Conservation (phyloP, 2,113 vertebrate species). For the Pachypanchax playfairii region DNA sequence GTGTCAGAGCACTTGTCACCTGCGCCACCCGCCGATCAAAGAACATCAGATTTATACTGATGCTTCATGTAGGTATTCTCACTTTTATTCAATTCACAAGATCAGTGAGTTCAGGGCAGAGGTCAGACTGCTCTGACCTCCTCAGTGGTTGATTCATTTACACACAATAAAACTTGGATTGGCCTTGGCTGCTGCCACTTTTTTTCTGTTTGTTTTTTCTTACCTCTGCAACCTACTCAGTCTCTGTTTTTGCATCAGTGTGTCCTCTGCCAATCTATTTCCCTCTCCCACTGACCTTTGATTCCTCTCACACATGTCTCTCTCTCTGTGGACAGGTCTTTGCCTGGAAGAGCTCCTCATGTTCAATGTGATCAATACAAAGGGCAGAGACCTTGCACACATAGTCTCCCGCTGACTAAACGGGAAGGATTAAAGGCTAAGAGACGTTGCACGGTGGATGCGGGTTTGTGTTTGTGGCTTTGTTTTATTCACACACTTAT, state of each 20-base stretch:
- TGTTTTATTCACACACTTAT: constrained; percentile 32
- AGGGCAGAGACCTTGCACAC: constrained; percentile 71
- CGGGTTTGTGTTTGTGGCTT: constrained; percentile 38
- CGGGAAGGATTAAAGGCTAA: constrained; percentile 64
- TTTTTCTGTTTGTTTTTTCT: constrained; percentile 28
- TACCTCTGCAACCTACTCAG: constrained; percentile 19
- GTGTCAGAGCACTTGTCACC: constrained; percentile 71
- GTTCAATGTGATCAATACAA: constrained; percentile 75
- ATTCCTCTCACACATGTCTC: constrained; percentile 60
- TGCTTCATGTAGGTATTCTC: constrained; percentile 58
- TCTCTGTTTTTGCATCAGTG: constrained; percentile 50
- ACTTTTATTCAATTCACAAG: constrained; percentile 66
- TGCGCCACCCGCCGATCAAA: constrained; percentile 59
- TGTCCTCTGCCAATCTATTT: constrained; percentile 62
- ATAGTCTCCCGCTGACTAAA: constrained; percentile 60
- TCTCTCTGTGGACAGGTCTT: constrained; percentile 60
- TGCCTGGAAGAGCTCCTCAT: constrained; percentile 58
- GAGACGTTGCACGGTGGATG: constrained; percentile 44
- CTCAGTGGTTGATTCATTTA: constrained; percentile 65
- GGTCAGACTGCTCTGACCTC: constrained; percentile 66
- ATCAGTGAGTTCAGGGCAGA: constrained; percentile 56
- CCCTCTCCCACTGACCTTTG: constrained; percentile 67
- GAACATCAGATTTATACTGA: constrained; percentile 72
- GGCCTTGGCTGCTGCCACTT: constrained; percentile 39
- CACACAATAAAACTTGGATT: constrained; percentile 63